Conservation (phyloP, 2,888 invertebrate genomes). For the Norana najaformis region DNA sequence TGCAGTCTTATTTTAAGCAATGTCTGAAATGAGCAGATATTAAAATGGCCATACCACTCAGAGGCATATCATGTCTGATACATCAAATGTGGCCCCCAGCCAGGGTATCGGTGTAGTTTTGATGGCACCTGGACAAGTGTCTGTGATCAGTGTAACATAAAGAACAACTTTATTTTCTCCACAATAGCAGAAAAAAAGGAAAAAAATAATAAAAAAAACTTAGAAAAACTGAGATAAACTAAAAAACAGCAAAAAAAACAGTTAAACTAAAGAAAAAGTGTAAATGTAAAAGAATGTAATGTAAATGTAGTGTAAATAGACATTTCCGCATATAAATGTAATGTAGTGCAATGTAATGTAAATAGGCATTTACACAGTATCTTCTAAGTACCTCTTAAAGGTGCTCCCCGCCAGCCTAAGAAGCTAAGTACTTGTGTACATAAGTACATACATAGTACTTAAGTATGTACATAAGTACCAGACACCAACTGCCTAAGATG, state of each 20-base stretch:
- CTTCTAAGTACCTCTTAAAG: background rate
- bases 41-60: background rate
- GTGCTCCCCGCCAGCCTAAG: background rate
- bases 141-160: too few species aligned
- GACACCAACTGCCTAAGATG: background rate
- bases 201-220: too few species aligned
- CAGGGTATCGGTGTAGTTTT: background rate
- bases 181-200: too few species aligned
- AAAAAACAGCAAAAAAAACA: too few species aligned
- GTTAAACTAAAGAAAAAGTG: too few species aligned
- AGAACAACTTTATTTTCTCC: too few species aligned
- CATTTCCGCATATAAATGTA: background rate
- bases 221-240: too few species aligned
- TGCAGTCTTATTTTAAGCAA: background rate
- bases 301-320: background rate
- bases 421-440: too few species aligned
- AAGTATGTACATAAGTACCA: background rate
- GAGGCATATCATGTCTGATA: background rate
- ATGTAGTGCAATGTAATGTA: too few species aligned
- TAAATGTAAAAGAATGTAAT: too few species aligned
- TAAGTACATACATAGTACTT: too few species aligned
- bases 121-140: background rate
- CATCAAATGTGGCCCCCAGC: background rate
- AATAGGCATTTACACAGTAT: background rate
- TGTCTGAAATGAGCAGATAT: background rate